Conservation (phyloP, 2,888 invertebrate genomes). For the Ctenicera cuprea region DNA sequence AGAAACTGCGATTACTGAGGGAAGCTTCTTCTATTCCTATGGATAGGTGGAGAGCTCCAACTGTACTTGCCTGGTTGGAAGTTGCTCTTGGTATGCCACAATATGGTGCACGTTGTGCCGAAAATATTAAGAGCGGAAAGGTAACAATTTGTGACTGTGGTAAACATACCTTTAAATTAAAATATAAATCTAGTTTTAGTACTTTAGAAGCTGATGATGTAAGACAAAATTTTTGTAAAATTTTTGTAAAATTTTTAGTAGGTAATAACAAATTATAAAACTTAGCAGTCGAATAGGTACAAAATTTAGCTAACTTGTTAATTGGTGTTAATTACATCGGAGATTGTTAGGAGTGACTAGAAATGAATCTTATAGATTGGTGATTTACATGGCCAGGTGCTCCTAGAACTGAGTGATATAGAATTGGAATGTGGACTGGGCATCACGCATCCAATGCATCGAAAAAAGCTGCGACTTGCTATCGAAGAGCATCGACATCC, state of each 20-base stretch:
- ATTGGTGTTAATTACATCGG: neutral
- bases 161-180: neutral
- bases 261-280: too few species aligned
- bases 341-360: conserved; percentile 41
- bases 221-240: too few species aligned
- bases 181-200: too few species aligned
- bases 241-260: too few species aligned
- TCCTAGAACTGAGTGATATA: conserved; percentile 92
- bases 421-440: conserved; percentile 94
- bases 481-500: conserved; percentile 95
- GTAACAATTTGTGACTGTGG: conserved; percentile 71
- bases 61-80: conserved; percentile 96
- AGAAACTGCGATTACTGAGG: conserved; percentile 84
- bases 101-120: conserved; percentile 91
- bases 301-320: too few species aligned
- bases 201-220: too few species aligned
- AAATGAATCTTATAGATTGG: conserved; percentile 78
- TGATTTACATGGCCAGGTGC: conserved; percentile 85
- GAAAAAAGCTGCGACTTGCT: conserved; percentile 93
- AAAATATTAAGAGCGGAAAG: conserved; percentile 97
- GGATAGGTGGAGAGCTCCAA: conserved; percentile 93
- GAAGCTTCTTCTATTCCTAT: conserved; percentile 91
- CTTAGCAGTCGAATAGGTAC: too few species aligned
- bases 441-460: conserved; percentile 94
- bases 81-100: conserved; percentile 96